Conservation (phyloP, 2,113 vertebrate species). For the Centrocercus urophasianus region DNA sequence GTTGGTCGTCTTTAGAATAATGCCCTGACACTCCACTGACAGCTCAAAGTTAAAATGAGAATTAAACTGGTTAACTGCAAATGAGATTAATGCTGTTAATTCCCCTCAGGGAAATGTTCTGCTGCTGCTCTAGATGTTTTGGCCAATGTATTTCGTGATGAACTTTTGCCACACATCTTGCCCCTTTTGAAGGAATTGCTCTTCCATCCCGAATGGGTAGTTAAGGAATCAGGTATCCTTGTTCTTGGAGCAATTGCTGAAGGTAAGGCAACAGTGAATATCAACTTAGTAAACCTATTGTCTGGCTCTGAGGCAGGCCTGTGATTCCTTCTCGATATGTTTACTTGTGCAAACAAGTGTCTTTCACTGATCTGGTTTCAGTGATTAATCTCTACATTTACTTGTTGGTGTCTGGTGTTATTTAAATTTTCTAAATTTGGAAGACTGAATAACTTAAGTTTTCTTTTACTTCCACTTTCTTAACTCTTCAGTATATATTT, state of each 20-base stretch:
- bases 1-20: background rate
- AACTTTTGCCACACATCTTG: slow-evolving; percentile 92
- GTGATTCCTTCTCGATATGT: background rate
- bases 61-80: background rate
- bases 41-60: background rate
- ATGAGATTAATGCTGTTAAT: background rate
- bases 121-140: slow-evolving; percentile 94
- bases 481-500: background rate
- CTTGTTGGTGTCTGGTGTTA: background rate
- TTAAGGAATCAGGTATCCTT: slow-evolving; percentile 97
- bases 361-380: background rate
- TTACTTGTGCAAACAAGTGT: background rate
- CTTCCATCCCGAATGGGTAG: slow-evolving; percentile 94
- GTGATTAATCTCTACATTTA: background rate
- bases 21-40: background rate
- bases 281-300: background rate
- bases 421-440: background rate
- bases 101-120: slow-evolving; percentile 91
- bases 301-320: background rate
- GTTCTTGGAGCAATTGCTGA: slow-evolving; percentile 97
- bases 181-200: slow-evolving; percentile 95
- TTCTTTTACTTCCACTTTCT: background rate
- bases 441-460: background rate
- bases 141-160: slow-evolving; percentile 96
- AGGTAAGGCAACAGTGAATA: slow-evolving; percentile 75